phyloP scores from a whole-genome alignment of 1,140 invertebrate species.

The Drosophila trapezifrons region DNA sequence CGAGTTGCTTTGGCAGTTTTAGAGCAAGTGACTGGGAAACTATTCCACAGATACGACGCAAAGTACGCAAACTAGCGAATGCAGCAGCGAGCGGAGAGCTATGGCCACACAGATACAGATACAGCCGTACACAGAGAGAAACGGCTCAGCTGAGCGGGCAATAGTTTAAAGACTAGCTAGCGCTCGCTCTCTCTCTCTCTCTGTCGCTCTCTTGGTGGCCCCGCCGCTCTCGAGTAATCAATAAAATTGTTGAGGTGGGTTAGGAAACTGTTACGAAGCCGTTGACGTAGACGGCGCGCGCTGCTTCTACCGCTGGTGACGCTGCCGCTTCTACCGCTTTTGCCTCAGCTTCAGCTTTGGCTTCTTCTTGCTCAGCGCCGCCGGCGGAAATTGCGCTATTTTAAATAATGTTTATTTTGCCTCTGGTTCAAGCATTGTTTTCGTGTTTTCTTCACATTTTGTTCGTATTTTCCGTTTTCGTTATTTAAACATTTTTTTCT shows the following conservation, averaged over 20 bases:
- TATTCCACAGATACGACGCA: conserved; percentile 57
- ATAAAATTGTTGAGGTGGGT: conserved; percentile 84
- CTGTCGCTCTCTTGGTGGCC: conserved; percentile 28
- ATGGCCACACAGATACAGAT: conserved; percentile 8
- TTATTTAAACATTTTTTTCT: conserved; percentile 65
- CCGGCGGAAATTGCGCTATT: conserved; percentile 83
- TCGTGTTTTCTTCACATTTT: conserved; percentile 34
- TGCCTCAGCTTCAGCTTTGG: conserved; percentile 16
- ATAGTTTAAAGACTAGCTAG: conserved; percentile 59
- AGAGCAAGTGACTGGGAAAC: conserved; percentile 74
- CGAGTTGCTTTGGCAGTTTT: conserved; percentile 71
- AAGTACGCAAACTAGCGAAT: conserved; percentile 42
- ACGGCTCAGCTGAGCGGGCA: conserved; percentile 53
- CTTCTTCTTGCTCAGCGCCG: conserved; percentile 42
- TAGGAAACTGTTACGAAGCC: conserved; percentile 84
- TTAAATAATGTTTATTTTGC: conserved; percentile 83
- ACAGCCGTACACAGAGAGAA: conserved; percentile 21
- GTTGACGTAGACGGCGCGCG: conserved; percentile 44
- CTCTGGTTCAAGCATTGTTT: conserved; percentile 27
- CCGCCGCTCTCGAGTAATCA: conserved; percentile 82
- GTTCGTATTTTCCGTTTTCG: conserved; percentile 37
- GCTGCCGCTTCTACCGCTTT: conserved; percentile 24
- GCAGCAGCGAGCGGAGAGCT: conserved; percentile 60
- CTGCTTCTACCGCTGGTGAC: conserved; percentile 24
- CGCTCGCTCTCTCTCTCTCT: conserved; percentile 33